Evolutionary conservation across 2,113 vertebrate species (phyloP).

Genomic region (Heterotis niloticus): DNA sequence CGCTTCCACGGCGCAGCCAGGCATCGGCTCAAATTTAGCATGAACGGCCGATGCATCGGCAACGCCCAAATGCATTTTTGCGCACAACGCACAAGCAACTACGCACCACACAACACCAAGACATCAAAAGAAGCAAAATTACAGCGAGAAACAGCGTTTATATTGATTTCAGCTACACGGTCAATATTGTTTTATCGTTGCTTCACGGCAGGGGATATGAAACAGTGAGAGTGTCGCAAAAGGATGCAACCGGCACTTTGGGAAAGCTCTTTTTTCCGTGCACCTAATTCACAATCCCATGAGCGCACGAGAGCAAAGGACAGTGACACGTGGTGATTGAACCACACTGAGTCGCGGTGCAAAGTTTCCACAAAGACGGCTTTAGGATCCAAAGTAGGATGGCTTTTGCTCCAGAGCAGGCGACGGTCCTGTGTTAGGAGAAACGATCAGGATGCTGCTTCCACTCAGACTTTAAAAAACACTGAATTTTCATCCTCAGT

Average conservation of each 20-base stretch:
- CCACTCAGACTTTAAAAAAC: no score
- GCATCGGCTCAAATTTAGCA: not conserved
- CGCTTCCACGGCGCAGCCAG: not conserved
- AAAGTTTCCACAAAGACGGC: slow-evolving; percentile 66
- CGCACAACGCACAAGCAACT: no score
- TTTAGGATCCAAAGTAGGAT: no score
- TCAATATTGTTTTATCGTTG: not conserved
- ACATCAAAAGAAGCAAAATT: not conserved
- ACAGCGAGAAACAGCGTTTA: no score
- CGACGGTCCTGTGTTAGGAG: slow-evolving; percentile 75
- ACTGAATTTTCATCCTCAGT: no score
- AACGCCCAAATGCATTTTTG: no score
- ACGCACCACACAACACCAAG: not conserved
- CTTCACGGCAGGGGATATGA: not conserved
- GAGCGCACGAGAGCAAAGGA: slow-evolving; percentile 43
- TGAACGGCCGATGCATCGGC: not conserved
- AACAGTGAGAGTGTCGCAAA: not conserved
- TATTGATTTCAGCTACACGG: not conserved
- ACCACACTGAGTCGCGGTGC: slow-evolving; percentile 69
- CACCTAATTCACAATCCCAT: slow-evolving; percentile 24
- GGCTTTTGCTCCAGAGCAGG: no score
- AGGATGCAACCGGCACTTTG: not conserved
- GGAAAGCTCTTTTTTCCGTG: not conserved
- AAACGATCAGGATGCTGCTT: slow-evolving; percentile 72
- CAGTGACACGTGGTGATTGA: slow-evolving; percentile 66